Evolutionary conservation across 2,797 vertebrate species (phyloP), one percentile per base, ranked within the genome.

Genomic region (Uromys caudimaculatus): DNA sequence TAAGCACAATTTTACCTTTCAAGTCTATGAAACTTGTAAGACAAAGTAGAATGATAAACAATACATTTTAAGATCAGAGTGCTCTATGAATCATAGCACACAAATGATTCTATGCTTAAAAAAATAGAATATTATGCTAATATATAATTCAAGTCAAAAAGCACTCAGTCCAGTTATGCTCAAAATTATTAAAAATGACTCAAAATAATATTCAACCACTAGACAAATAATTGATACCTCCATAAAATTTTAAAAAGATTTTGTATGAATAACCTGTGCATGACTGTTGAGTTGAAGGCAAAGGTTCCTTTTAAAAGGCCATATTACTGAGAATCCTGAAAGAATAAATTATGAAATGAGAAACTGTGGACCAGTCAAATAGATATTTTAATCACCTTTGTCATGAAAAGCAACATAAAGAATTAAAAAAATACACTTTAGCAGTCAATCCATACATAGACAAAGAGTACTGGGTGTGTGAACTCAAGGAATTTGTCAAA

Each of bases 281-380:
- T 97, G 91, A 97, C 91, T 6, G 56, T 78, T 96, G 47, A 93
- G 71, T 89, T 84, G 95, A 96, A 92, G 52, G 41, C 67, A 94
- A 93, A 89, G 0, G 13, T 89, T 16, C 32, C 17, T 90, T 67
- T 86, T 76, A 56, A 94, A 94, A 93, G 82, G 5, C 1, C 29
- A 56, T 75, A 93, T 84, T 77, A 38, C 47, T 96, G 27, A 87
- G 87, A 73, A 50, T 44, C 1, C 21, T 52, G 35, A 90, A 95
- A 71, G 52, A 96, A 89, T 41, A 95, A 85, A 90, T 86, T 83
- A 38, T 44, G 82, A 95, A 97, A 94, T 67, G 23, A 6, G 47
- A 97, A 97, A 93, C 78, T 64, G 76, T 94, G 81, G 90, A 91
- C 24, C 21, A 86, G 7, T 10, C 35, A 96, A 92, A 96, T 91